Conservation (phyloP, 1,140 invertebrate genomes). For the Dreissena polymorpha region DNA sequence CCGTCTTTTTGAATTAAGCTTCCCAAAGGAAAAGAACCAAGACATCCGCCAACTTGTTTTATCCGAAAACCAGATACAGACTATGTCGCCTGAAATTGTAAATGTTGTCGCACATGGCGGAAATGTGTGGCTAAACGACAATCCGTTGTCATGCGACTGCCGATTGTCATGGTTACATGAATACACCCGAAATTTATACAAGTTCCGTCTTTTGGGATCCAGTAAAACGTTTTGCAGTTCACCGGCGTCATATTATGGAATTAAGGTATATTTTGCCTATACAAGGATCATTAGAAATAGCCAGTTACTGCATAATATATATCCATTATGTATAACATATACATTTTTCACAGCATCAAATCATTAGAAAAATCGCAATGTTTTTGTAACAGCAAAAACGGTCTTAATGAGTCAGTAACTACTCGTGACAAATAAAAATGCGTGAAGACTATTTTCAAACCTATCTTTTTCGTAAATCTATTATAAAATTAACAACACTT, state of each 20-base stretch:
- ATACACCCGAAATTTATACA: conserved; percentile 26
- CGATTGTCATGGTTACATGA: conserved; percentile 46
- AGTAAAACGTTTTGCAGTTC: conserved; percentile 36
- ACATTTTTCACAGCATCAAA: too few relatives aligned
- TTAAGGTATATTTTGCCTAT: conserved; percentile 23
- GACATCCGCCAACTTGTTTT: conserved; percentile 34
- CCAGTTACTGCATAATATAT: too few relatives aligned
- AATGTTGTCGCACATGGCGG: conserved; percentile 31
- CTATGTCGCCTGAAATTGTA: conserved; percentile 25
- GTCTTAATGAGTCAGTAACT: too few relatives aligned
- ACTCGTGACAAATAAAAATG: too few relatives aligned
- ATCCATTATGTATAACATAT: too few relatives aligned
- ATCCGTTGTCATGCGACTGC: conserved; percentile 61
- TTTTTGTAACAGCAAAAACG: too few relatives aligned
- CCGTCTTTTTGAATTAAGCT: conserved; percentile 10
- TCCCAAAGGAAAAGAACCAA: conserved; percentile 16
- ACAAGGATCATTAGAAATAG: too few relatives aligned
- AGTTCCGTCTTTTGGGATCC: conserved; percentile 16
- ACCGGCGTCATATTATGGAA: conserved; percentile 29
- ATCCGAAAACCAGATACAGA: conserved; percentile 49
- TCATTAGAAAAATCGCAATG: too few relatives aligned
- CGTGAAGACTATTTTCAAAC: too few relatives aligned
- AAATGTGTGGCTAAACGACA: conserved; percentile 37
- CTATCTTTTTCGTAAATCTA: too few relatives aligned
- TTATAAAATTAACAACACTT: too few relatives aligned